Conservation (phyloP, 2,113 vertebrate genomes). For the Alosa alosa region DNA sequence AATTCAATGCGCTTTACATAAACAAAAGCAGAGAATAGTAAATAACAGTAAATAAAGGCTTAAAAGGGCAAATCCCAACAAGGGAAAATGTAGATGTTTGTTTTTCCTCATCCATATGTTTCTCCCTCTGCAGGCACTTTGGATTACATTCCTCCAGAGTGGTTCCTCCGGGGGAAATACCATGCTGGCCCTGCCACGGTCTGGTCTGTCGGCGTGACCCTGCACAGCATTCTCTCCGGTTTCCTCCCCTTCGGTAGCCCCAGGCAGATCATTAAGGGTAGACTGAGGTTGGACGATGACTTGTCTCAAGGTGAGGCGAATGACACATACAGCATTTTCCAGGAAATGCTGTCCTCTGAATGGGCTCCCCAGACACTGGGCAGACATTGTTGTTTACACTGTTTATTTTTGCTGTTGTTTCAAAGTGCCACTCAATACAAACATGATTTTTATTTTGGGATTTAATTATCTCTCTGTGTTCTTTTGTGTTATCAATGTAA, state of each 20-base stretch:
- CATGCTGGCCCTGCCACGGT: constrained; percentile 53
- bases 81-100: background rate
- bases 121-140: constrained; percentile 49
- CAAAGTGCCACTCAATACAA: background rate
- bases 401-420: background rate
- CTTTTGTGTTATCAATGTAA: too few species aligned
- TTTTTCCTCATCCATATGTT: background rate
- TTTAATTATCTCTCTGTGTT: too few species aligned
- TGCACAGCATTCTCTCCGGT: constrained; percentile 71
- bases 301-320: constrained; percentile 36
- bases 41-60: too few species aligned
- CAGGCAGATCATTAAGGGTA: constrained; percentile 47
- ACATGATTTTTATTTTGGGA: background rate
- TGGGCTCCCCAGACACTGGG: background rate
- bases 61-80: too few species aligned
- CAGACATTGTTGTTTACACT: background rate
- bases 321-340: background rate
- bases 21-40: too few species aligned
- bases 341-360: background rate
- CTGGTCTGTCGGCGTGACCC: constrained; percentile 59
- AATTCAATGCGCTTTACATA: too few species aligned
- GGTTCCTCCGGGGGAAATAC: constrained; percentile 49
- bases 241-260: constrained; percentile 73
- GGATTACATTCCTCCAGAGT: constrained; percentile 58
- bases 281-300: constrained; percentile 43